A percentile compares a stretch with the other conserved stretches of the same genome.
These are phyloP conservation scores for Megathymus violae DNA, from an alignment of 1,140 invertebrate genomes.

Conservation along the genomic window DNA sequence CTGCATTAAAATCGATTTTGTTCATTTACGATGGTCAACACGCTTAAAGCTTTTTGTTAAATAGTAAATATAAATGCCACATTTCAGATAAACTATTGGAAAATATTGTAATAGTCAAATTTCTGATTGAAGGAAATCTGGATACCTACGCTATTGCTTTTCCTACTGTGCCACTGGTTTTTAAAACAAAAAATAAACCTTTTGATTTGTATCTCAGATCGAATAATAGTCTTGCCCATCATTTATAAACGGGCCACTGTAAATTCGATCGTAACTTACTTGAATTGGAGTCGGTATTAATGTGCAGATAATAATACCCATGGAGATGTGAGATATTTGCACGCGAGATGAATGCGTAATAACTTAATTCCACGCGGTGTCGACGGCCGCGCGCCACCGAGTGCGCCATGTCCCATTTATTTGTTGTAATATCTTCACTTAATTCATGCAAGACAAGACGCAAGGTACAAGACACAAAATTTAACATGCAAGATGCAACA, in stretches of 20 bases:
- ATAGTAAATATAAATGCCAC: too few relatives aligned
- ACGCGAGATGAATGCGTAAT: slow-evolving; percentile 49
- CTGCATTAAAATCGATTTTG: too few relatives aligned
- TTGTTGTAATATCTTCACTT: slow-evolving; percentile 14
- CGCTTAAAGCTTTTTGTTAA: too few relatives aligned
- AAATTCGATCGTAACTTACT: neutral
- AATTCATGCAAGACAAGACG: neutral
- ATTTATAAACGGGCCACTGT: neutral
- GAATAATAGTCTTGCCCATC: neutral
- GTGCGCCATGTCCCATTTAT: slow-evolving; percentile 18
- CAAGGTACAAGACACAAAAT: too few relatives aligned
- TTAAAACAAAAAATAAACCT: too few relatives aligned
- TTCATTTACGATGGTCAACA: too few relatives aligned
- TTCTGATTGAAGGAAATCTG: too few relatives aligned
- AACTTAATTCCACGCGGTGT: slow-evolving; percentile 24
- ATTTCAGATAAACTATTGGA: too few relatives aligned
- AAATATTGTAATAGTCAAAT: too few relatives aligned
- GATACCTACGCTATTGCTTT: too few relatives aligned
- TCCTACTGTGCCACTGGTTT: too few relatives aligned
- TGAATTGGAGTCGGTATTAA: neutral
- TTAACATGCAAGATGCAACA: too few relatives aligned
- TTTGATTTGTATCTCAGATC: neutral
- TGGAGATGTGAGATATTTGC: slow-evolving; percentile 50
- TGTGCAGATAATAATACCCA: neutral
- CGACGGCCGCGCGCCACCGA: slow-evolving; percentile 15